Percentiles rank a stretch among this genome's conserved stretches.
Evolutionary conservation across 2,797 vertebrate genomes (phyloP).

Genomic region (Poecilia picta): DNA sequence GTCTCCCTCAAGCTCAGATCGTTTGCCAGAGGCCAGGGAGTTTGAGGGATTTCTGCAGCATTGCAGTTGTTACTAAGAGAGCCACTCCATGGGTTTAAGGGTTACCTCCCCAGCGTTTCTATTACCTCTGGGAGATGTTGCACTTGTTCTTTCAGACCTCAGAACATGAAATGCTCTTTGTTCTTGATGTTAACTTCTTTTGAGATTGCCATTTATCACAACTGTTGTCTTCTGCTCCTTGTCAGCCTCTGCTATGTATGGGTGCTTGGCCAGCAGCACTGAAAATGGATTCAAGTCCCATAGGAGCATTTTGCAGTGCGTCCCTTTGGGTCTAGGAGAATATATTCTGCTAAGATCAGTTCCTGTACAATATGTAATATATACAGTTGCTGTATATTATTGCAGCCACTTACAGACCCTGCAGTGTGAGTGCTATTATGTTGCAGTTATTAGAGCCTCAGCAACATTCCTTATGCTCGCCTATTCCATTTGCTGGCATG

Average conservation of each 20-base stretch:
- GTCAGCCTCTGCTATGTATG: not conserved
- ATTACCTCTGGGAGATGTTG: not conserved
- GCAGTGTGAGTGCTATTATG: not conserved
- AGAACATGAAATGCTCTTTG: not conserved
- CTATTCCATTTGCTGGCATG: slow-evolving; percentile 1
- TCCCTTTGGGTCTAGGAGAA: not conserved
- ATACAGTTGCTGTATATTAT: slow-evolving; percentile 9
- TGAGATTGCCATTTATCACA: not conserved
- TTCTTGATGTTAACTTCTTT: slow-evolving; percentile 2
- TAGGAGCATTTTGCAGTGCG: not conserved
- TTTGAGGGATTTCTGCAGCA: not conserved
- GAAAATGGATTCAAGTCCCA: slow-evolving; percentile 1
- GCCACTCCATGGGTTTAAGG: not conserved
- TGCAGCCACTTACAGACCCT: slow-evolving; percentile 5
- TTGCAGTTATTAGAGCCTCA: not conserved
- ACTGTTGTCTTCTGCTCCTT: slow-evolving; percentile 6
- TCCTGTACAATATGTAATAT: slow-evolving; percentile 9
- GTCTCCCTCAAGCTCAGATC: not conserved
- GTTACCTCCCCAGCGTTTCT: not conserved
- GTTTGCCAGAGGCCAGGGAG: not conserved
- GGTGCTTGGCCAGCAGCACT: slow-evolving; percentile 4
- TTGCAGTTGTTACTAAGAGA: not conserved
- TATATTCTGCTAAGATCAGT: slow-evolving; percentile 5
- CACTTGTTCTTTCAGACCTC: not conserved
- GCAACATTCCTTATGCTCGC: not conserved